phyloP scores from a whole-genome alignment of 2,113 vertebrate genomes.

The Dolichotis patagonum region DNA sequence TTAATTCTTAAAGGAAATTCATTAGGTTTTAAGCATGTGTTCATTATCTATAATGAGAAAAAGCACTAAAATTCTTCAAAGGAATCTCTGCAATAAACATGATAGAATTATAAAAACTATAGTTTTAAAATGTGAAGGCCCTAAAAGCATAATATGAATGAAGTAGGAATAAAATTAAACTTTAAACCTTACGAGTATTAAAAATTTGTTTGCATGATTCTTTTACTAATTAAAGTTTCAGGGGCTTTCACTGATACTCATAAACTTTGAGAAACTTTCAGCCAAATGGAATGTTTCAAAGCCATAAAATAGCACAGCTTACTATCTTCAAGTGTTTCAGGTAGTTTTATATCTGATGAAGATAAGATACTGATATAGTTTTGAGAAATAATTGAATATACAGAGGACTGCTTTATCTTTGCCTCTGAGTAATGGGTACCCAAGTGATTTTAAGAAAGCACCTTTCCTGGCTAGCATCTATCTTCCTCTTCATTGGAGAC shows the following conservation, averaged over 20 bases:
- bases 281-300: neutral
- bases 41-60: conserved; percentile 17
- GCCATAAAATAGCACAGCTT: neutral
- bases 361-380: neutral
- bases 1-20: conserved; percentile 8
- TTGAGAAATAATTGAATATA: neutral
- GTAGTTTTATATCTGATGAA: neutral
- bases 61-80: neutral
- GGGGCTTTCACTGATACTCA: neutral
- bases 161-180: neutral
- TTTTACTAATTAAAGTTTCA: neutral
- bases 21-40: neutral
- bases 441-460: neutral
- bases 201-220: neutral
- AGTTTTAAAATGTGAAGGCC: conserved; percentile 33
- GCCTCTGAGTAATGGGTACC: neutral
- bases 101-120: conserved; percentile 6
- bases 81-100: neutral
- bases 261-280: neutral
- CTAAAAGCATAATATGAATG: neutral
- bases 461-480: neutral
- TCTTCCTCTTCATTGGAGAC: conserved; percentile 2
- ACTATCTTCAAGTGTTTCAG: neutral
- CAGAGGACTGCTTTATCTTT: conserved; percentile 26
- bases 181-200: neutral